Conservation (phyloP, 2,888 invertebrate species). For the Synanthedon myopaeformis region DNA sequence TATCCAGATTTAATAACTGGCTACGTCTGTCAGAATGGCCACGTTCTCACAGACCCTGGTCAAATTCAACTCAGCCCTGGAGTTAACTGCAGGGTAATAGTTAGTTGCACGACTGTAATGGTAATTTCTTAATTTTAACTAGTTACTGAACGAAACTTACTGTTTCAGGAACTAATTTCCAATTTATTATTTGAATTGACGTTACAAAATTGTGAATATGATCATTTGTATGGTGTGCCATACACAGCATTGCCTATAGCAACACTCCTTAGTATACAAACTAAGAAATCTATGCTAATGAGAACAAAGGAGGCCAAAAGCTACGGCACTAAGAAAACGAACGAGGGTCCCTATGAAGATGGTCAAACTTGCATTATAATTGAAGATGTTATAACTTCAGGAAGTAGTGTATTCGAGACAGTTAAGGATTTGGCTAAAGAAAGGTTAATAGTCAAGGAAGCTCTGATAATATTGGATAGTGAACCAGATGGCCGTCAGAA, state of each 20-base stretch:
- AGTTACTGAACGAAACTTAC: too few species aligned
- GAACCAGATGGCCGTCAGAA: slow-evolving; percentile 89
- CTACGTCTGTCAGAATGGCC: slow-evolving; percentile 87
- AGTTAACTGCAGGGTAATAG: slow-evolving; percentile 78
- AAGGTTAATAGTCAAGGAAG: slow-evolving; percentile 78
- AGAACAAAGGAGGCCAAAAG: slow-evolving; percentile 93
- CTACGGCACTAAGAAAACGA: slow-evolving; percentile 95
- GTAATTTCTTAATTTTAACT: too few species aligned
- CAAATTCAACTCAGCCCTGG: slow-evolving; percentile 94
- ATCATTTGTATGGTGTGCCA: slow-evolving; percentile 93
- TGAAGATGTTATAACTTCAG: slow-evolving; percentile 95
- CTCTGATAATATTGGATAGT: slow-evolving; percentile 89
- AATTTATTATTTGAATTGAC: too few species aligned
- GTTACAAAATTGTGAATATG: too few species aligned
- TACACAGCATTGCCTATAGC: slow-evolving; percentile 97
- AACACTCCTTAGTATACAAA: slow-evolving; percentile 81
- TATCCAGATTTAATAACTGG: slow-evolving; percentile 85
- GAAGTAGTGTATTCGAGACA: slow-evolving; percentile 93
- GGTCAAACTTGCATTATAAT: slow-evolving; percentile 89
- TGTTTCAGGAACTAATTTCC: too few species aligned
- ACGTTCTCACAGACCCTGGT: slow-evolving; percentile 77
- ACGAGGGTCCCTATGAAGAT: slow-evolving; percentile 86
- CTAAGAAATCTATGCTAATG: slow-evolving; percentile 87
- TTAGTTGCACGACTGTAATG: too few species aligned
- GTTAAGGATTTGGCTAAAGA: slow-evolving; percentile 77